Evolutionary conservation across 2,888 invertebrate species (phyloP).

Genomic region (Aricia artaxerxes): DNA sequence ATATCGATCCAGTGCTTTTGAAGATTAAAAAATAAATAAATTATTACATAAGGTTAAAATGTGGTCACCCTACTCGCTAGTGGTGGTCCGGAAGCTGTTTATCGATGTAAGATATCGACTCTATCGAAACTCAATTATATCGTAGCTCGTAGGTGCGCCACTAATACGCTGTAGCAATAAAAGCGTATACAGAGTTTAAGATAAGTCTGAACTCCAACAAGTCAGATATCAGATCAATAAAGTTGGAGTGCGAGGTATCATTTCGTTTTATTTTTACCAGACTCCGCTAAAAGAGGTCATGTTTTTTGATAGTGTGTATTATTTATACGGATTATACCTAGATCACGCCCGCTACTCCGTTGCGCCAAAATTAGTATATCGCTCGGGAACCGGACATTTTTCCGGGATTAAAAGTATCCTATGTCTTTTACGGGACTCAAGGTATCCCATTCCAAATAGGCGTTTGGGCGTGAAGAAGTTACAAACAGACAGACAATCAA

Average conservation of each 20-base stretch:
- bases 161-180: background rate
- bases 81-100: constrained; percentile 2
- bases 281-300: background rate
- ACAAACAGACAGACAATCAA: too few relatives aligned
- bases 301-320: background rate
- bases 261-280: background rate
- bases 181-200: background rate
- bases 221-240: background rate
- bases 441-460: too few relatives aligned
- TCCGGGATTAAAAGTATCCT: too few relatives aligned
- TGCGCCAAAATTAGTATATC: too few relatives aligned
- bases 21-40: too few relatives aligned
- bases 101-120: constrained; percentile 13
- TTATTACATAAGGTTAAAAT: background rate
- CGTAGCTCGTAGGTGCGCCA: background rate
- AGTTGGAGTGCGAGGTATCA: background rate
- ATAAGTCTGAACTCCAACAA: background rate
- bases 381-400: too few relatives aligned
- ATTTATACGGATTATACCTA: too few relatives aligned
- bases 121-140: constrained; percentile 9
- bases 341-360: too few relatives aligned
- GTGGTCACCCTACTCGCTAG: constrained; percentile 6
- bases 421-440: too few relatives aligned
- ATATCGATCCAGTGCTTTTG: too few relatives aligned
- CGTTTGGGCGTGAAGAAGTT: too few relatives aligned